phyloP scores from a whole-genome alignment of 2,888 invertebrate genomes.

The Synanthedon tipuliformis region DNA sequence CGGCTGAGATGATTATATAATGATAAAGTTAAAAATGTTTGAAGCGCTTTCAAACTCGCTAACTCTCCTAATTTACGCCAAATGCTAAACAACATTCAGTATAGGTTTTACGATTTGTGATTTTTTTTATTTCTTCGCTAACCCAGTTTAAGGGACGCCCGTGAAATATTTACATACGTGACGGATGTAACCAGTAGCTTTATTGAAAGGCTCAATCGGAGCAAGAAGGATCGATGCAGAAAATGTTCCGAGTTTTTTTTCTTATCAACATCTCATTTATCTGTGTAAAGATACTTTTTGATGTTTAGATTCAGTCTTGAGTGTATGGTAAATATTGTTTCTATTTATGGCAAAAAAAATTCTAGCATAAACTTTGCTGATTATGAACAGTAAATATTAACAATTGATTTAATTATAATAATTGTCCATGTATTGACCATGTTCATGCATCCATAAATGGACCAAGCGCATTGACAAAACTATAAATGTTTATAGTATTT shows the following conservation, averaged over 20 bases:
- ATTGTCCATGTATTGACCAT: no score
- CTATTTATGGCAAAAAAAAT: no score
- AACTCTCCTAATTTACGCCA: neutral
- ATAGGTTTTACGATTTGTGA: constrained; percentile 6
- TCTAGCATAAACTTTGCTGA: no score
- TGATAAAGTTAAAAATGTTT: no score
- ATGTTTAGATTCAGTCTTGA: neutral
- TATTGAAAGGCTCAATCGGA: neutral
- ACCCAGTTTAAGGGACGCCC: constrained; percentile 1
- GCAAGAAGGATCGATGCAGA: neutral
- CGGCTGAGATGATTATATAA: no score
- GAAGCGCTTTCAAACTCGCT: neutral
- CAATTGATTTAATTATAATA: no score
- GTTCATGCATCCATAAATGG: no score
- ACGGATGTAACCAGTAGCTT: neutral
- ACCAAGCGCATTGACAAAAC: no score
- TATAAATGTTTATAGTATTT: no score
- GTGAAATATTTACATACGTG: constrained; percentile 1
- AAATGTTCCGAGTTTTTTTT: neutral
- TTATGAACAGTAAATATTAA: no score
- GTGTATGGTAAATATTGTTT: no score
- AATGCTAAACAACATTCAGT: constrained; percentile 2
- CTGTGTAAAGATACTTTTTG: neutral
- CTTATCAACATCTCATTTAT: neutral
- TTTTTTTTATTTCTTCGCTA: constrained; percentile 3